A percentile compares a stretch with the other conserved stretches of the same genome.
Conservation (phyloP, 2,888 invertebrate species). For the Chironomus riparius region DNA sequence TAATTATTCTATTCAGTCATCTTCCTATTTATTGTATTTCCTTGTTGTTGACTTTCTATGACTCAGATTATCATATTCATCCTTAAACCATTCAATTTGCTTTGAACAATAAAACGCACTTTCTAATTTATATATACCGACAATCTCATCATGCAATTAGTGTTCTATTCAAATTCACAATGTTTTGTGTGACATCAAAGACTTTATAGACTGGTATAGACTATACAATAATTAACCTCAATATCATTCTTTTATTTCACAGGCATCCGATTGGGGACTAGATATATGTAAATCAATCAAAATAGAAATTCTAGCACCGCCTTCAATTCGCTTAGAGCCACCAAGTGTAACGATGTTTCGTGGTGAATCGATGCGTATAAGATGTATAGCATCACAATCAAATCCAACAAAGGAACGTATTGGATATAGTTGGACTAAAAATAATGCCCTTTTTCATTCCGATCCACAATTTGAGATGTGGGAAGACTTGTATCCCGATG, state of each 20-base stretch:
- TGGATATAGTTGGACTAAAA: constrained; percentile 78
- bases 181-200: too few relatives aligned
- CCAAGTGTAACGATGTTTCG: constrained; percentile 57
- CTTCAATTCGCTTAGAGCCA: constrained; percentile 55
- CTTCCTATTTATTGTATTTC: too few relatives aligned
- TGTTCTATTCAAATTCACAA: too few relatives aligned
- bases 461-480: constrained; percentile 68
- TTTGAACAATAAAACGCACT: too few relatives aligned
- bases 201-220: neutral
- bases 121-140: too few relatives aligned
- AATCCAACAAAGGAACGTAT: constrained; percentile 50
- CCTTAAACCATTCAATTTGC: too few relatives aligned
- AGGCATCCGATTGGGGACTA: constrained; percentile 56
- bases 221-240: neutral
- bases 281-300: constrained; percentile 55
- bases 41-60: too few relatives aligned
- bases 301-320: constrained; percentile 52
- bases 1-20: too few relatives aligned
- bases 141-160: too few relatives aligned
- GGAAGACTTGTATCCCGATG: constrained; percentile 76
- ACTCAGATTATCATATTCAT: too few relatives aligned
- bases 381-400: constrained; percentile 52
- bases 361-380: constrained; percentile 40
- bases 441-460: constrained; percentile 62
- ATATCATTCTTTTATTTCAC: constrained; percentile 41